Evolutionary conservation across 2,888 invertebrate genomes (phyloP).

Genomic region (Agrochola lychnidis): DNA sequence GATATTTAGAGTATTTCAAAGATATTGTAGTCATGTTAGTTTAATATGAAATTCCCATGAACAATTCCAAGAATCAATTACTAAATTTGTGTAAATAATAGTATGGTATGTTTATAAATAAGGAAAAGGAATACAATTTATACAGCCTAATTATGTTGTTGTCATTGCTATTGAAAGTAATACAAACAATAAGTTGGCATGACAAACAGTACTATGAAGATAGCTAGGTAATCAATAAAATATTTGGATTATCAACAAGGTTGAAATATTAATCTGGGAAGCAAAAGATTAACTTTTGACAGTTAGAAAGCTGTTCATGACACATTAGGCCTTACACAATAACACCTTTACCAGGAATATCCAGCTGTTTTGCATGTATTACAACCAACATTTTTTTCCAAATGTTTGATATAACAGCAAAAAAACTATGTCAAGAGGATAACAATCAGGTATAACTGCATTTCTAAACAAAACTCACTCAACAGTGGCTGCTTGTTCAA

Average conservation of each 20-base stretch:
- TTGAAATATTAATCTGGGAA: not conserved
- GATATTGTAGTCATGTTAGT: not conserved
- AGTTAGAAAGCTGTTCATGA: slow-evolving; percentile 35
- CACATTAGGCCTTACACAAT: slow-evolving; percentile 42
- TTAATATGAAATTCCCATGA: not conserved
- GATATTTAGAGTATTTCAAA: not conserved
- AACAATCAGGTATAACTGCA: slow-evolving; percentile 74
- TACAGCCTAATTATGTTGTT: not conserved
- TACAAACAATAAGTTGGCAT: slow-evolving; percentile 18
- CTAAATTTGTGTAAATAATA: slow-evolving; percentile 12
- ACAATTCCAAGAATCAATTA: slow-evolving; percentile 16
- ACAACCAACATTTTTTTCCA: slow-evolving; percentile 30
- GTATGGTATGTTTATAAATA: not conserved
- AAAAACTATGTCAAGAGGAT: slow-evolving; percentile 69
- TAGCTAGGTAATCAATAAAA: slow-evolving; percentile 5
- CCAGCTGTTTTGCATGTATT: slow-evolving; percentile 31
- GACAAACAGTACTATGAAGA: not conserved
- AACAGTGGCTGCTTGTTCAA: slow-evolving; percentile 76
- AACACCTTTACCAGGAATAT: slow-evolving; percentile 16
- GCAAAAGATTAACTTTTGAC: not conserved
- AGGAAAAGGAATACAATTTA: slow-evolving; percentile 24
- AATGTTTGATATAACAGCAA: slow-evolving; percentile 29
- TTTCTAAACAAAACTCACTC: slow-evolving; percentile 71
- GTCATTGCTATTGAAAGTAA: not conserved
- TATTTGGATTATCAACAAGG: not conserved